Evolutionary conservation across 2,888 invertebrate genomes (phyloP).

Genomic region (Trachelus tabidus): DNA sequence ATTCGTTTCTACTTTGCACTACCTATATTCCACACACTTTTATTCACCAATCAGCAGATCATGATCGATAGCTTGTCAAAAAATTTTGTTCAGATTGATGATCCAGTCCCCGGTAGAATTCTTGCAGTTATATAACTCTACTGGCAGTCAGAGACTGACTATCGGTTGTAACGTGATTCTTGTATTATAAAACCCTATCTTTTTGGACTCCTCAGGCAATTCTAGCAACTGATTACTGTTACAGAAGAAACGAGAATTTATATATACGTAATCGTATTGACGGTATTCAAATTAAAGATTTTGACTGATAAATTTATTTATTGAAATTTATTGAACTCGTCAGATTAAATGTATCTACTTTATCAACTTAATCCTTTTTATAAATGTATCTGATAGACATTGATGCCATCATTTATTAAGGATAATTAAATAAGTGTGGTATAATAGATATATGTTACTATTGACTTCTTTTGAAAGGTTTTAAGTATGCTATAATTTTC

Average conservation of each 20-base stretch:
- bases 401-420: neutral
- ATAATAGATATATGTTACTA: neutral
- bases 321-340: neutral
- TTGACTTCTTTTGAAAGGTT: no score
- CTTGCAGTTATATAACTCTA: neutral
- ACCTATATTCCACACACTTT: neutral
- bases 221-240: neutral
- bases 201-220: no score
- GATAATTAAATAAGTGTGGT: neutral
- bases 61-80: neutral
- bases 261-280: no score
- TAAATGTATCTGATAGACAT: no score
- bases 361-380: neutral
- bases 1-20: neutral
- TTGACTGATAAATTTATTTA: neutral
- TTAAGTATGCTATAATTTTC: no score
- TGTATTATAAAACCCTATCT: no score
- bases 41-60: neutral
- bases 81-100: neutral
- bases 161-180: neutral
- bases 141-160: neutral
- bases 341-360: neutral
- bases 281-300: neutral
- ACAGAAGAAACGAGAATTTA: no score
- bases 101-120: neutral